Base-by-base conservation (phyloP, 2,113 vertebrate species). In the Labrus mixtus region DNA sequence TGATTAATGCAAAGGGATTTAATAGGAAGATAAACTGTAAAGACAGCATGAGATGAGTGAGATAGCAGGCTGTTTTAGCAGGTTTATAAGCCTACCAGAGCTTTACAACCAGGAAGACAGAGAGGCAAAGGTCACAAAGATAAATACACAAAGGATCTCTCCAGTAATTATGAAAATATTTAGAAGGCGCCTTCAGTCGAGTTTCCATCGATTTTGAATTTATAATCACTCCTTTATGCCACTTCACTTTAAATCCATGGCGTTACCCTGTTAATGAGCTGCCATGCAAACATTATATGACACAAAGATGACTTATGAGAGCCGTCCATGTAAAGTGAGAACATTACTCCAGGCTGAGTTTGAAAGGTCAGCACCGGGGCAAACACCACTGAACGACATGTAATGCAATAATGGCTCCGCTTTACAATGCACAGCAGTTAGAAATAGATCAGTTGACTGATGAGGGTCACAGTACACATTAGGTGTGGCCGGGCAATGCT, bases 381-480 rank as follows among this genome's bases (percentile, higher is more conserved):
- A 79, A 76, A 79, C 70, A 68, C 20, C 48, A 29, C 33, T 76
- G 87, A 82, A 83, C 73, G 74, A 76, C 54, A 65, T 23, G 61
- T 19, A 39, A 58, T 63, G 37, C 73, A 75, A 68, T 63, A 56
- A 70, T 73, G 3, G 20, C 56, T 29, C 54, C 13, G 43, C 69
- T 82, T 89, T 60, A 89, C 81, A 87, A 78, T 83, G 51, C 36
- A 43, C 9, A 17, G 37, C 55, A 23, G 61, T 73, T 55, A 78
- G 79, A 73, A 66, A 65, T 70, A 71, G 83, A 87, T 87, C 79
- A 43, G 48, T 67, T 76, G 70, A 71, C 67, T 76, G 68, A 79
- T 57, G 54, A 79, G 29, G 87, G 85, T 88, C 74, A 73, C 55
- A 66, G 83, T 85, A 73, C 84, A 83, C 50, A 25, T 68, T 66